A percentile compares a stretch with the other conserved stretches of the same genome.
phyloP scores from a whole-genome alignment of 2,797 vertebrate genomes.

The Loriculus beryllinus region DNA sequence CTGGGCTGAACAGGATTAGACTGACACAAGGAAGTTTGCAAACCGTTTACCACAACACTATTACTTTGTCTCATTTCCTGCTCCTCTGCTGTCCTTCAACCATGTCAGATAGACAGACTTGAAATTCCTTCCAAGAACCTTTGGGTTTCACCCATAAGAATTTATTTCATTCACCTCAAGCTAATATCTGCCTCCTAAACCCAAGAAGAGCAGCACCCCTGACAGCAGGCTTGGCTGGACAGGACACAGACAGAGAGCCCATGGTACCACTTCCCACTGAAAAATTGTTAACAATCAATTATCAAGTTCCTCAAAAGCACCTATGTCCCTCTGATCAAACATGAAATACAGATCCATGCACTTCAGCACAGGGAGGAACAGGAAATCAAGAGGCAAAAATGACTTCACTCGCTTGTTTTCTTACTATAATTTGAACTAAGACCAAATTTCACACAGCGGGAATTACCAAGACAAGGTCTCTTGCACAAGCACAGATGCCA shows the following conservation, averaged over 20 bases:
- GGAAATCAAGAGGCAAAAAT: background rate
- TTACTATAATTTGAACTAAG: background rate
- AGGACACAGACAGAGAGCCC: background rate
- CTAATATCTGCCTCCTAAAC: background rate
- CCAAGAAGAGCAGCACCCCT: rapidly evolving
- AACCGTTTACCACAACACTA: background rate
- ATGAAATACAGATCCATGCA: background rate
- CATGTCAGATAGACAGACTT: background rate
- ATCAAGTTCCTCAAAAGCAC: background rate
- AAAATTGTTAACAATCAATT: background rate
- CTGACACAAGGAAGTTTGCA: background rate
- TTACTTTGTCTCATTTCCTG: background rate
- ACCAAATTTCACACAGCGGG: background rate
- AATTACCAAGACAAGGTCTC: background rate
- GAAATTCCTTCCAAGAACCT: background rate
- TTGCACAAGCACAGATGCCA: rapidly evolving
- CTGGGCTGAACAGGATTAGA: background rate
- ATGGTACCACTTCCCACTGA: background rate
- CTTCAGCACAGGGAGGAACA: background rate
- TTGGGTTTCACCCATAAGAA: background rate
- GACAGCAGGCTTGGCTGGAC: background rate
- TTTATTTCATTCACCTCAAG: background rate
- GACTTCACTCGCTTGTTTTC: background rate
- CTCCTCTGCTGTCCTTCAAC: background rate
- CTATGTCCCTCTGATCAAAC: background rate